Evolutionary conservation across 2,113 vertebrate species (phyloP), one percentile per base, ranked within the genome.

Genomic region (Oryzias javanicus): DNA sequence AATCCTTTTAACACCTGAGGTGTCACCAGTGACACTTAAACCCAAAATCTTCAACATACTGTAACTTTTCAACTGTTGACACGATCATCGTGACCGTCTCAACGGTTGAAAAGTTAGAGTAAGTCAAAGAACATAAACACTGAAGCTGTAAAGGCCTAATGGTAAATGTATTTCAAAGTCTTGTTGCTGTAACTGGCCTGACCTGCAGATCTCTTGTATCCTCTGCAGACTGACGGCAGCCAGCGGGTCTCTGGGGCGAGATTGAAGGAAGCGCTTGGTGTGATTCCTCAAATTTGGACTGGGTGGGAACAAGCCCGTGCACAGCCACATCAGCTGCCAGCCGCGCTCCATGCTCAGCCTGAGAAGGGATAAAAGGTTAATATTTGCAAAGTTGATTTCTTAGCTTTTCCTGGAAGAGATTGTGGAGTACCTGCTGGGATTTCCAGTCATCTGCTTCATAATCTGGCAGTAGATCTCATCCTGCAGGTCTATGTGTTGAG

Each of bases 381-480:
- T 22, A 22, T 22, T 1, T 4, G 24, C 18, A 48, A 44, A 22
- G 42, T 42, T 35, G 35, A 42, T 29, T 20, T 17, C 2, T 22
- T 29, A 20, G 18, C 14, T 16, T 42, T 55, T 60, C 3, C 1
- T 25, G 2, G 25, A 4, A n/a, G 5, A 57, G 8, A 25, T 25
- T 18, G 25, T 41, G 17, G 18, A 46, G 67, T 84, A 98, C 97
- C 94, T 95, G 82, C 80, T 92, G 65, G 27, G 81, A 78, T 99
- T 98, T 45, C 75, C 77, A 0, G 95, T 97, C 82, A 99, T 89
- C 78, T 99, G 97, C 79, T 93, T 98, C 92, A 99, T 92, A 59
- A 99, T 95, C 89, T 99, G 97, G 70, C 97, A 99, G 88, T 98
- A 98, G 74, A 98, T 87, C 70, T 99, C 97, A 4, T 99, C 95